Evolutionary conservation across 2,113 vertebrate species (phyloP), one percentile per base, ranked within the genome.

Genomic region (Patagioenas fasciata): DNA sequence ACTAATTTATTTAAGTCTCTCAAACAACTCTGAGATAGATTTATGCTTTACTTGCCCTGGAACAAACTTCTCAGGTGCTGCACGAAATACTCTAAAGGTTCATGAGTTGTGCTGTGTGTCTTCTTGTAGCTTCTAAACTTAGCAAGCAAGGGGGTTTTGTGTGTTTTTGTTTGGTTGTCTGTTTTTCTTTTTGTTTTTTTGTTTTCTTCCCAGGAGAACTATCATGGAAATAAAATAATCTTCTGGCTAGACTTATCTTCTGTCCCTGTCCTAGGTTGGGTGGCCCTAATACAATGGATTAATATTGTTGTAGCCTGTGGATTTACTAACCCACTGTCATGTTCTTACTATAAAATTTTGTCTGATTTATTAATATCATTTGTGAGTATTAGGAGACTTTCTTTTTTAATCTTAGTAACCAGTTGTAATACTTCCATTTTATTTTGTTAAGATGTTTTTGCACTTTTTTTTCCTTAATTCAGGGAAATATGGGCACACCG

Each of bases 401-500:
- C 13, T 44, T 85, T 48, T 80, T 72, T 19, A 47, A 28, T 71
- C 24, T 90, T 77, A 21, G 12, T 50, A 51, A 40, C 77, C 25
- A 34, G 4, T 67, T 85, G 38, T 65, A 56, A 65, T 65, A 28
- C 7, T 69, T n/a, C 11, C 0, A 5, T 79, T 61, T 74, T 71
- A 14, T 60, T 81, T 83, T 64, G 6, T 44, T 85, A 40, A 91
- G 34, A 47, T 26, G 23, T 24, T 62, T 86, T 70, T 75, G 4
- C 57, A 26, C n/a, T 28, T 85, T 24, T 12, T 10, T 74, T 92
- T 47, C 42, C 53, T 87, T 64, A 34, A 84, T 94, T 16, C 89
- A 99, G 99, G 99, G 13, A 93, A 98, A 3, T 98, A 98, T 0
- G 99, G 99, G 23, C 99, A 99, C 94, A 98, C 98, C 4, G 95